phyloP scores from a whole-genome alignment of 2,113 vertebrate species.

The Ifrita kowaldi region DNA sequence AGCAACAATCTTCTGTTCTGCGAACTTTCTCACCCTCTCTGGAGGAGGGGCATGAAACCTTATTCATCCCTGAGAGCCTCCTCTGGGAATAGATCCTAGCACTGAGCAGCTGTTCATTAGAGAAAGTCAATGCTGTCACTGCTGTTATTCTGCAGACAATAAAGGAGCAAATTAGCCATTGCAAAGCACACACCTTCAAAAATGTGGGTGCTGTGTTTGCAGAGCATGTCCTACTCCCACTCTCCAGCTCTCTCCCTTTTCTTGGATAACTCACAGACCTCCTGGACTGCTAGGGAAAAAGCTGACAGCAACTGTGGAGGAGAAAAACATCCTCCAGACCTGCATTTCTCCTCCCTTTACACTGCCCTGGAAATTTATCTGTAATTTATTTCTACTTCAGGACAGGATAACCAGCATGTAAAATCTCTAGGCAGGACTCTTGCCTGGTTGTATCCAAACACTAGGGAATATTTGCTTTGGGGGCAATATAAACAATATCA shows the following conservation, averaged over 20 bases:
- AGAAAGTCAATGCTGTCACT: conserved; percentile 61
- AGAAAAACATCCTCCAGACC: neutral
- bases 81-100: conserved; percentile 37
- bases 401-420: neutral
- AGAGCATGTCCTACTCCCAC: neutral
- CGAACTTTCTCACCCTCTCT: conserved; percentile 61
- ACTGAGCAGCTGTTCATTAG: conserved; percentile 61
- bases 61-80: conserved; percentile 29
- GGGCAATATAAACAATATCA: neutral
- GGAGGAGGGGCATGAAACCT: conserved; percentile 60
- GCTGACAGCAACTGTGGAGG: neutral
- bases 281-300: neutral
- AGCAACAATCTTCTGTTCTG: conserved; percentile 20
- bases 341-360: neutral
- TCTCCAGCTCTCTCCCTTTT: neutral
- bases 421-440: neutral
- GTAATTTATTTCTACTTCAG: neutral
- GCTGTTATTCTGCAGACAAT: conserved; percentile 62
- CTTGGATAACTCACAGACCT: neutral
- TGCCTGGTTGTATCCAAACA: neutral
- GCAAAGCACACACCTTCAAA: conserved; percentile 51
- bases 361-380: neutral
- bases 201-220: neutral
- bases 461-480: neutral
- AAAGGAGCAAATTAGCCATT: conserved; percentile 54